Evolutionary conservation across 1,140 invertebrate species (phyloP).

Genomic region (Lepidurus apus): DNA sequence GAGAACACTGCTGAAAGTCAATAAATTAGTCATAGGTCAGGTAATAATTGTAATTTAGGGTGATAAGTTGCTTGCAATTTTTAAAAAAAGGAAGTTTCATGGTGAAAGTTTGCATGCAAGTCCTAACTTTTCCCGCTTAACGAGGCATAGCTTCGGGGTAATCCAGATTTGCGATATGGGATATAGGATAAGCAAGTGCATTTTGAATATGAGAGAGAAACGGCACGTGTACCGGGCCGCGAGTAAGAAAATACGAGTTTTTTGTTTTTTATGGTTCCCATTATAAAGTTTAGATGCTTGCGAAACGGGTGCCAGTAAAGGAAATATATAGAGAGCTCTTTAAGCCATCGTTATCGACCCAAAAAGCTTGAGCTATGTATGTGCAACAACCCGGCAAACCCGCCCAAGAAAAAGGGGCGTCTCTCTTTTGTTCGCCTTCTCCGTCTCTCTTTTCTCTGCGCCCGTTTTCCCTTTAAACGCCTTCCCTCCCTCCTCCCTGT

Average conservation of each 20-base stretch:
- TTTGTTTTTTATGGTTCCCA: neutral
- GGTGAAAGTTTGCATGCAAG: no score
- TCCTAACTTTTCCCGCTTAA: no score
- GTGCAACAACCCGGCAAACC: neutral
- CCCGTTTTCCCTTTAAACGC: neutral
- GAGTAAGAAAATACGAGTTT: neutral
- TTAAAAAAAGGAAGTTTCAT: no score
- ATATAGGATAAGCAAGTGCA: neutral
- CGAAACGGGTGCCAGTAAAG: neutral
- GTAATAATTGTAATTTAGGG: no score
- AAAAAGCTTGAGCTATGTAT: conserved; percentile 3
- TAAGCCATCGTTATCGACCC: conserved; percentile 18
- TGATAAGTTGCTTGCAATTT: no score
- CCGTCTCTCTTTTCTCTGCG: neutral
- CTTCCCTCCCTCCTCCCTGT: neutral
- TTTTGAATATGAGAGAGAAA: neutral
- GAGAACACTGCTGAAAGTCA: no score
- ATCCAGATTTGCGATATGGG: no score
- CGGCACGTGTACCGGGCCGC: neutral
- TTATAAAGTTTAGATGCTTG: neutral
- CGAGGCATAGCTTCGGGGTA: no score
- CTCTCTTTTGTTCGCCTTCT: neutral
- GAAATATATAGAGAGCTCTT: conserved; percentile 14
- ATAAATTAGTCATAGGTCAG: no score
- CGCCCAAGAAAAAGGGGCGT: neutral